Base-by-base conservation (phyloP, 2,797 vertebrate species). In the Mareca strepera region DNA sequence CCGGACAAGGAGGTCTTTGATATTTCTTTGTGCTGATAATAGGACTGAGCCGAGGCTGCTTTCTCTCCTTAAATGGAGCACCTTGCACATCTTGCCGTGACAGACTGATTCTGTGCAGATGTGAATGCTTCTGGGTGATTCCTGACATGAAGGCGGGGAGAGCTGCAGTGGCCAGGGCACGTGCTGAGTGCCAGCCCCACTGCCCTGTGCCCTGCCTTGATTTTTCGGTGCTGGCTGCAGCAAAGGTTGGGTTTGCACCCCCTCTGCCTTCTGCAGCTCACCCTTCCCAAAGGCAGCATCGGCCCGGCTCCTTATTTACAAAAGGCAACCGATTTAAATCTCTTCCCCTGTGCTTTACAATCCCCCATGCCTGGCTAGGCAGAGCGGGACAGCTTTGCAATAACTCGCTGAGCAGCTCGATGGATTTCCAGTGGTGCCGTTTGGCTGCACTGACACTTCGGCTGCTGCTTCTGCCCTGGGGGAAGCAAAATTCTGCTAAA, bases 381-480 rank as follows among this genome's bases (percentile, higher is more conserved):
- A 91, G 88, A 92, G 26, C 62, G 4, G 3, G 92, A 77, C 78
- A 88, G 82, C 43, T 96, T 94, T 94, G 77, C 80, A 50, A 55
- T 86, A 91, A 52, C 31, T 58, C 77, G 17, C 80, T 43, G 60
- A 77, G 60, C 48, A 89, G n/a, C n/a, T 56, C 60, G 39, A 83
- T 94, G 90, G 74, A 93, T 92, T 96, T 95, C 66, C 67, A 60
- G 64, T 33, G 70, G n/a, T 80, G 53, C 60, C 80, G 3, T 83
- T 87, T 72, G 56, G 50, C 81, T 94, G 55, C 69, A 82, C 12
- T 39, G 53, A 86, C 33, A 39, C 50, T 89, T 76, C 7, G 41
- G 15, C 64, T 78, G 69, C 58, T 78, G 67, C 60, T 80, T 93
- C 86, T 92, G 56, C 78, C 59, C 70, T 73, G 48, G 48, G 52